These are phyloP conservation scores for Drosophila biarmipes DNA, from an alignment of 1,140 invertebrate species.

Conservation along the genomic window DNA sequence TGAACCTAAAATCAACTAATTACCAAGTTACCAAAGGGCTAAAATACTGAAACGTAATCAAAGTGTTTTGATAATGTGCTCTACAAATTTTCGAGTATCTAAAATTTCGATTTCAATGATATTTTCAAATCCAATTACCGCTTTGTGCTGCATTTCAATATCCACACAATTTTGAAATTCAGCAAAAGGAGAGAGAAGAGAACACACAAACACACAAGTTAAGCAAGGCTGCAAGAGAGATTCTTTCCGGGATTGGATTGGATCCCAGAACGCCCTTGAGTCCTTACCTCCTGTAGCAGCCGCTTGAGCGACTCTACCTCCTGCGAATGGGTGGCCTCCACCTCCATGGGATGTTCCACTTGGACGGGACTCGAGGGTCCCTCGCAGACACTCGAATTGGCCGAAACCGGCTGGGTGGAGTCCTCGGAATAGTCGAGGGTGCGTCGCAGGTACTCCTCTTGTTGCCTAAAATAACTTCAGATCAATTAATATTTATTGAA, in stretches of 20 bases:
- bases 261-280: not conserved
- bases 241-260: not conserved
- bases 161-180: slow-evolving; percentile 84
- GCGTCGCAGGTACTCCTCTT: slow-evolving; percentile 84
- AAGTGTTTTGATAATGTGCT: slow-evolving; percentile 59
- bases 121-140: slow-evolving; percentile 76
- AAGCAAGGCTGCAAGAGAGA: slow-evolving; percentile 42
- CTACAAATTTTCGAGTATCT: slow-evolving; percentile 55
- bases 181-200: slow-evolving; percentile 75
- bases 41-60: slow-evolving; percentile 12
- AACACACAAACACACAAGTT: slow-evolving; percentile 65
- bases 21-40: not conserved
- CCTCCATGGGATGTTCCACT: slow-evolving; percentile 85
- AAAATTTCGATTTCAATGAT: slow-evolving; percentile 49
- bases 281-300: slow-evolving; percentile 90
- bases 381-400: slow-evolving; percentile 87
- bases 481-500: not conserved
- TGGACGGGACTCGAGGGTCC: slow-evolving; percentile 86
- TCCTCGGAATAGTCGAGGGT: slow-evolving; percentile 85
- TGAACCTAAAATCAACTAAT: slow-evolving; percentile 2
- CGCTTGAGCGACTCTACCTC: slow-evolving; percentile 88
- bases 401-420: slow-evolving; percentile 85
- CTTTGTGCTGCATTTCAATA: slow-evolving; percentile 84
- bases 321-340: slow-evolving; percentile 84
- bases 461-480: slow-evolving; percentile 63